Percentiles rank a stretch among this genome's conserved stretches.
phyloP scores from a whole-genome alignment of 1,140 invertebrate species.

The Diplogasteroides magnus region DNA sequence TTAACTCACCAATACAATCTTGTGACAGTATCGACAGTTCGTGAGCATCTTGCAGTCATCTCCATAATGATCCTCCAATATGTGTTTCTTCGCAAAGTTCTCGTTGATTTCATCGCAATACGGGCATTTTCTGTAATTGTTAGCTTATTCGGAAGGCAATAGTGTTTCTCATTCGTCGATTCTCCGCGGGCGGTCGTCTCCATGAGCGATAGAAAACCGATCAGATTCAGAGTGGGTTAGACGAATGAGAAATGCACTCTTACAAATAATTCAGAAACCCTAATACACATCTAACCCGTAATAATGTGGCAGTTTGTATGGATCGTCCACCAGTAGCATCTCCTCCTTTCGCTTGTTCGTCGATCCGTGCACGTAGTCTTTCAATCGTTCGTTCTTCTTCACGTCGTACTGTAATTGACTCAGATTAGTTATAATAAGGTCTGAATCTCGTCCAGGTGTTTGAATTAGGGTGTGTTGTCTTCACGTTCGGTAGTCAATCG shows the following conservation, averaged over 20 bases:
- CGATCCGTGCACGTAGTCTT: background rate
- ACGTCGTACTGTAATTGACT: constrained; percentile 1
- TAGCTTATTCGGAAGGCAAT: no score
- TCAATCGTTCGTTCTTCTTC: background rate
- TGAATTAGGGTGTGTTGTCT: no score
- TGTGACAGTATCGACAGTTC: background rate
- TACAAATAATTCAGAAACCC: no score
- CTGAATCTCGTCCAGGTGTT: no score
- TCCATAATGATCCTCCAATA: background rate
- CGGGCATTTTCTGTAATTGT: background rate
- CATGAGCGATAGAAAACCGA: no score
- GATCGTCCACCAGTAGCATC: background rate
- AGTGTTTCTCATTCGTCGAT: no score
- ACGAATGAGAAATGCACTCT: no score
- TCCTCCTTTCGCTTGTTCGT: no score
- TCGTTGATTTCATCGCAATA: background rate
- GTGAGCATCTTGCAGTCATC: background rate
- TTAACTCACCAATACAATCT: background rate
- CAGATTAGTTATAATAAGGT: no score
- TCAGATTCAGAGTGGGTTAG: no score
- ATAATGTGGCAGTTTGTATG: background rate
- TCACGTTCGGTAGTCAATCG: no score
- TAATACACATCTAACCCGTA: background rate
- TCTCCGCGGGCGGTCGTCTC: no score
- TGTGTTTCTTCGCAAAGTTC: background rate